Evolutionary conservation across 2,888 invertebrate species (phyloP), one percentile per base, ranked within the genome.

Genomic region (Pristionchus exspectatus): DNA sequence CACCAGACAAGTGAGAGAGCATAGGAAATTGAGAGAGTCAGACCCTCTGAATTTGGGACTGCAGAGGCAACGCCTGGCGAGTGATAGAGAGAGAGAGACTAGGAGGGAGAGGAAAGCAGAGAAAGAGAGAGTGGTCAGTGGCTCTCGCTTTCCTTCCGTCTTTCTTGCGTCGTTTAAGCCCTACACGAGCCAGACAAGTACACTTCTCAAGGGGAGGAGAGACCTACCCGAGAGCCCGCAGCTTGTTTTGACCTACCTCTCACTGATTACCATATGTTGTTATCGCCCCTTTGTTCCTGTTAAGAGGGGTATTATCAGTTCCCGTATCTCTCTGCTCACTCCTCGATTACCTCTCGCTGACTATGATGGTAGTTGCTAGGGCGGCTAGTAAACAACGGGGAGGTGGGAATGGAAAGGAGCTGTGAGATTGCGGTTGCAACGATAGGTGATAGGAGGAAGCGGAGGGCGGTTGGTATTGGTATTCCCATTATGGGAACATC

Each of bases 81-180:
- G 56, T 85, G 38, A 44, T 50, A 87, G 63, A 27, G 66, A 54
- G 16, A 86, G 66, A 44, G 85, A 2, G 56, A 14, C 54, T 56
- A 18, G 1, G 84, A 84, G 84, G 56, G 84, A 24, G 50, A 18
- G 86, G 66, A 24, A 33, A 44, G 50, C 44, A 87, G 87, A 87
- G 87, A 27, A 54, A 87, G 87, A 87, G 87, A 56, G 88, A 54
- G 54, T 81, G 81, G 50, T 33, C 56, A 85, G 59, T 59, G 84
- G 27, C 74, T 74, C 66, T 38, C 38, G 38, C 38, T 38, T 38
- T 38, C 38, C 38, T 38, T 38, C 38, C 44, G 0, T 18, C 63
- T 63, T 63, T 69, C 74, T 74, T 74, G 74, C 74, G 21, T 72
- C 16, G 69, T 74, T 44, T 74, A 38, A 74, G 74, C 74, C 72